Base-by-base conservation (phyloP, 2,113 vertebrate genomes). In the Elaphurus davidianus region DNA sequence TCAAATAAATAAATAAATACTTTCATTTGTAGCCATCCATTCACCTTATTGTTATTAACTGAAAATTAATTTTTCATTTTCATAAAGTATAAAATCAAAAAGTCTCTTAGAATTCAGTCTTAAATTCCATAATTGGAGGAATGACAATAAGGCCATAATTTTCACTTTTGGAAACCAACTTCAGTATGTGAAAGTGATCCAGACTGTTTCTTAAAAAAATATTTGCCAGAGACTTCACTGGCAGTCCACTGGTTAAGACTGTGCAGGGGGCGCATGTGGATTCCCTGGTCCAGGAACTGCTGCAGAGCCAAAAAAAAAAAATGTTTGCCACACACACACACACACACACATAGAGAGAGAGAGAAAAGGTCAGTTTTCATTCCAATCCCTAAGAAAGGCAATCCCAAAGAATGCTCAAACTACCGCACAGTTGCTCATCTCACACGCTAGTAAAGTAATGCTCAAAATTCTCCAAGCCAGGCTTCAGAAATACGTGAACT, bases 161-260 rank as follows among this genome's bases (percentile, higher is more conserved):
- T 89, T 96, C n/a, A 96, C 91, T 76, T 91, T 90, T 67, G 23
- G 83, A 96, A 96, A 95, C 25, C 19, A 96, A 45, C 52, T 94
- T 96, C 13, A 71, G 64, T 17, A 55, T 40, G 47, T 87, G 25
- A 85, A 95, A 96, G 71, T 84, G 21, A 79, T 36, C 43, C 54
- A 79, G 62, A 90, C 87, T 87, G 76, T 89, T 90, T 45, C 50
- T 84, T 57, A 82, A 74, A 93, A 83, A 85, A 17, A 59, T 82
- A 52, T 47, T 9, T 87, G 28, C 45, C 36, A 79, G 45, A 15
- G 62, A 79, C 45, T 47, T 79, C 45, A 43, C 27, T 30, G 45
- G 76, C 43, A 30, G 76, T 11, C 45, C 76, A 50, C 15, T 30
- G 43, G 8, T 17, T 50, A 50, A 47, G 76, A 50, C 76, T 45